Percentiles rank a stretch among this genome's conserved stretches.
phyloP scores from a whole-genome alignment of 2,113 vertebrate genomes.

The Papio anubis region DNA sequence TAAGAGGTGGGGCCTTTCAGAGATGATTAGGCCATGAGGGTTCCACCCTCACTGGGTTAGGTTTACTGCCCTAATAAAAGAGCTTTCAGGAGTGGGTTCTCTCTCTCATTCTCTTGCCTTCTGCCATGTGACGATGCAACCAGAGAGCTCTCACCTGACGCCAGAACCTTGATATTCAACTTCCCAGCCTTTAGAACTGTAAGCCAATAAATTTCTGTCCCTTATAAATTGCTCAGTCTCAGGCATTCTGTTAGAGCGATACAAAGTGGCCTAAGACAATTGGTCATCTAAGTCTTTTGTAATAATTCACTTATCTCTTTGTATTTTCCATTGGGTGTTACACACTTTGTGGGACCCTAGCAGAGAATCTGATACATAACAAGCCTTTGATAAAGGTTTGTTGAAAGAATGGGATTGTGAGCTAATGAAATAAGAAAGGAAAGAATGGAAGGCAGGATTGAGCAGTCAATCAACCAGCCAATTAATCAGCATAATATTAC shows the following conservation, averaged over 20 bases:
- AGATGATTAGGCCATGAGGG: neutral
- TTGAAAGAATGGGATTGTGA: neutral
- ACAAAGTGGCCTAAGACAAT: neutral
- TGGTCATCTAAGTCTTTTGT: neutral
- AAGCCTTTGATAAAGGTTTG: neutral
- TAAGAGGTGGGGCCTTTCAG: neutral
- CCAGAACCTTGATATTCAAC: neutral
- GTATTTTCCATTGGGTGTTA: neutral
- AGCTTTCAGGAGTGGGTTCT: neutral
- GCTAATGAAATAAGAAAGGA: neutral
- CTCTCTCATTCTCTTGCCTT: neutral
- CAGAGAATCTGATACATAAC: neutral
- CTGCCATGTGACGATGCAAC: neutral
- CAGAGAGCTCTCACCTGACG: neutral
- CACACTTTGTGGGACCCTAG: neutral
- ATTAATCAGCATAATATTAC: neutral
- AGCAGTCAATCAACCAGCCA: neutral
- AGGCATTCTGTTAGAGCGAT: rapidly evolving
- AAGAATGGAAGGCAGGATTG: neutral
- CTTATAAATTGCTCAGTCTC: neutral
- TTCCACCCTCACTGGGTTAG: rapidly evolving
- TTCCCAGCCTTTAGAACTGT: neutral
- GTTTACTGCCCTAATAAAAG: neutral
- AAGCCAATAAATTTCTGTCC: neutral
- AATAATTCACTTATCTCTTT: neutral